A percentile compares a stretch with the other conserved stretches of the same genome.
phyloP scores from a whole-genome alignment of 2,113 vertebrate genomes.

The Laticauda colubrina region DNA sequence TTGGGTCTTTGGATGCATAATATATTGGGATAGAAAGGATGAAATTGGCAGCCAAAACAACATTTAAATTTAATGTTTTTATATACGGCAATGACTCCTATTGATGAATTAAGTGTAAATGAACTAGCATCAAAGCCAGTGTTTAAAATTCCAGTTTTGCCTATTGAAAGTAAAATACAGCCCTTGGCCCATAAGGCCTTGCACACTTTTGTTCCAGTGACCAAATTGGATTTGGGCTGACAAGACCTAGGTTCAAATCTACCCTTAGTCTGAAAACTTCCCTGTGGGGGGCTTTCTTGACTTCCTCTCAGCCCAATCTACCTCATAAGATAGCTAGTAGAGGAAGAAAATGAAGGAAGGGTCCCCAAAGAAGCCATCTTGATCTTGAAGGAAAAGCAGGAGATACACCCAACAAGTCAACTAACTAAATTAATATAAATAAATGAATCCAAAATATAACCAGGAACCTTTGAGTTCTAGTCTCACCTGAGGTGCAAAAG shows the following conservation, averaged over 20 bases:
- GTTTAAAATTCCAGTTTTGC: background rate
- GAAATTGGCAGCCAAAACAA: background rate
- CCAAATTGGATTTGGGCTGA: background rate
- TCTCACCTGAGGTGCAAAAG: background rate
- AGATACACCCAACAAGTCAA: background rate
- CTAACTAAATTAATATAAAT: background rate
- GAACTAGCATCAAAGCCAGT: background rate
- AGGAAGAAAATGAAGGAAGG: background rate
- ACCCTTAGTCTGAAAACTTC: background rate
- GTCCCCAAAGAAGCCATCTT: background rate
- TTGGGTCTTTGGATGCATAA: background rate
- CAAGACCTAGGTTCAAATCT: background rate
- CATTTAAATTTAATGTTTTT: background rate
- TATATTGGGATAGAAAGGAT: background rate
- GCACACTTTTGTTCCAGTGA: background rate
- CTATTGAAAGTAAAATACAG: background rate
- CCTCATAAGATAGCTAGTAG: background rate
- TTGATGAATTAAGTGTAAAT: background rate
- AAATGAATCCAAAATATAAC: background rate
- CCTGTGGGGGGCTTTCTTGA: background rate
- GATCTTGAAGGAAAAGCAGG: background rate
- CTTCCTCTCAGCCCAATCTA: background rate
- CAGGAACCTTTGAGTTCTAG: background rate
- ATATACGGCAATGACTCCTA: background rate
- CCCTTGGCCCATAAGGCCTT: background rate